phyloP scores from a whole-genome alignment of 2,113 vertebrate species.

The Tupaia tana region DNA sequence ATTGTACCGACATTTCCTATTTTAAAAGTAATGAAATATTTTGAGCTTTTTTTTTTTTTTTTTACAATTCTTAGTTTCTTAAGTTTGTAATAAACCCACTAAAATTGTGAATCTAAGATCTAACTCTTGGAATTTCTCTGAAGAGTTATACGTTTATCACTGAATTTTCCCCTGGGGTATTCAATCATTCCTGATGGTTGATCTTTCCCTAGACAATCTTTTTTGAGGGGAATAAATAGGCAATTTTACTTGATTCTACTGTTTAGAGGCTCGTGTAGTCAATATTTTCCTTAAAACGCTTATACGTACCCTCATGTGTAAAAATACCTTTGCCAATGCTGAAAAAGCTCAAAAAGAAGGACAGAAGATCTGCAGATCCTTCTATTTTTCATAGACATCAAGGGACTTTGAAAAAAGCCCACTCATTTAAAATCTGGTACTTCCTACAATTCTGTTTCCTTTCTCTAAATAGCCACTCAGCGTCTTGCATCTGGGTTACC shows the following conservation, averaged over 20 bases:
- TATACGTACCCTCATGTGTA: not conserved
- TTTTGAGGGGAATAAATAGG: not conserved
- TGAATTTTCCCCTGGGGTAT: not conserved
- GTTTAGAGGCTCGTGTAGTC: not conserved
- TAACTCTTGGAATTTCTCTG: not conserved
- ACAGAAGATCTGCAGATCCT: not conserved
- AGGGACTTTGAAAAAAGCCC: not conserved
- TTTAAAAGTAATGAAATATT: not conserved
- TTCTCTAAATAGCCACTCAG: not conserved
- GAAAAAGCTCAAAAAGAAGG: not conserved
- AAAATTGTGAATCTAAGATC: not conserved
- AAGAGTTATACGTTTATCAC: not conserved
- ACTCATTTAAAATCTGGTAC: not conserved
- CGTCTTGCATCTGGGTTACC: not conserved
- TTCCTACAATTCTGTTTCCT: not conserved
- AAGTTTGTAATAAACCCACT: not conserved
- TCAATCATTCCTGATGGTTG: not conserved
- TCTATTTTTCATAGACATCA: not conserved
- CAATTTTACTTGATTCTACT: not conserved
- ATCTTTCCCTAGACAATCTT: not conserved
- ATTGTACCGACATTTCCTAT: no score
- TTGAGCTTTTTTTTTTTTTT: not conserved
- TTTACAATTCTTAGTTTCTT: not conserved
- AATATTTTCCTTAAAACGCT: not conserved
- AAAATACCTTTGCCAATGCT: not conserved